Evolutionary conservation across 2,113 vertebrate species (phyloP), one percentile per base, ranked within the genome.

Genomic region (Euleptes europaea): DNA sequence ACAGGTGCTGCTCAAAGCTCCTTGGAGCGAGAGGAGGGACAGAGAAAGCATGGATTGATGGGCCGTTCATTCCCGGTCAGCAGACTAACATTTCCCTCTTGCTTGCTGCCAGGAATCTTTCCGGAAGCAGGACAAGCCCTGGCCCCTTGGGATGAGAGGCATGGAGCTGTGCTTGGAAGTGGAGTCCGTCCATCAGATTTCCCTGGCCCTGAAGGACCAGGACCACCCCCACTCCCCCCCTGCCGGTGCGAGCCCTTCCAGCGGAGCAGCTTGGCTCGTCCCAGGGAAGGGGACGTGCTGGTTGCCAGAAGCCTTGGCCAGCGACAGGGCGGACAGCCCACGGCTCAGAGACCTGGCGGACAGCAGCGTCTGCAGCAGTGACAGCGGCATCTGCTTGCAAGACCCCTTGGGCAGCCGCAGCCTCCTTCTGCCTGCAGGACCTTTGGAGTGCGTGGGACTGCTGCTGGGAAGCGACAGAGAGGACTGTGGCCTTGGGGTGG

Each of bases 331-430:
- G 19, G 35, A 70, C 4, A 12, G 73, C 47, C 63, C 0, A 6
- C 86, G 40, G 73, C 83, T 0, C 2, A 0, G 4, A 5, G 0
- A 2, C 4, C 42, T 19, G 57, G 10, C 35, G 67, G 60, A 89
- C 78, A 79, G 51, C 83, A 95, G 96, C 47, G 82, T 94, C 1
- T 82, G 31, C 88, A 94, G 94, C 86, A 90, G 88, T 0, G 94
- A 94, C 91, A 94, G 94, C 0, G 96, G 96, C 13, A 95, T 96
- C 66, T 96, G 94, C 92, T 70, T 96, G 86, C 94, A 26, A 4
- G 1, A 72, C 40, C 0, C 0, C 0, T 4, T 2, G 4, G 83
- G 90, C 79, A 82, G 54, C 85, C 95, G 96, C 28, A 78, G 94
- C 1, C 84, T 35, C 88, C 21, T 95, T 96, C 73, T 96, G 94